Evolutionary conservation across 2,113 vertebrate genomes (phyloP).

Genomic region (Oncorhynchus mykiss): DNA sequence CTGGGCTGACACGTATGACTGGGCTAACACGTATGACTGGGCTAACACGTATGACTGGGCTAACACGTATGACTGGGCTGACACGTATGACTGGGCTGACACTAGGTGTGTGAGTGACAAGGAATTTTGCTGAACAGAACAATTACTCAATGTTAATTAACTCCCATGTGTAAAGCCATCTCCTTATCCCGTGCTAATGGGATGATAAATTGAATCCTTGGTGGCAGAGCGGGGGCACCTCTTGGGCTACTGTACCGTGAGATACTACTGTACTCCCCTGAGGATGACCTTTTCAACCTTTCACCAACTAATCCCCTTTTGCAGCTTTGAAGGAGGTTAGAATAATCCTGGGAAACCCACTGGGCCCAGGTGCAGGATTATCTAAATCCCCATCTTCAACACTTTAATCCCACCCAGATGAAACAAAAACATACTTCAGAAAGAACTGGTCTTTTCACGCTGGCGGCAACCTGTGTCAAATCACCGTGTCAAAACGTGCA

Average conservation of each 20-base stretch:
- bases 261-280: neutral
- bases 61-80: neutral
- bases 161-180: neutral
- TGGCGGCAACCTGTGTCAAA: neutral
- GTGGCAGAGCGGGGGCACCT: neutral
- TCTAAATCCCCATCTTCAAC: constrained; percentile 21
- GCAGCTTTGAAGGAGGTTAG: constrained; percentile 20
- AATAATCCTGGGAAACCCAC: constrained; percentile 38
- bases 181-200: constrained; percentile 1
- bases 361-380: constrained; percentile 19
- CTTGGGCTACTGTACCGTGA: neutral
- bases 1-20: neutral
- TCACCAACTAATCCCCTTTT: constrained; percentile 18
- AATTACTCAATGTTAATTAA: neutral
- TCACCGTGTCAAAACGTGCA: too few species aligned
- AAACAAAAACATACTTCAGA: constrained; percentile 12
- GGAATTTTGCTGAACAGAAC: neutral
- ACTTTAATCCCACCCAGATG: constrained; percentile 19
- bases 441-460: neutral
- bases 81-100: neutral
- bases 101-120: neutral
- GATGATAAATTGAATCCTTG: constrained; percentile 5
- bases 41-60: neutral
- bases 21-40: neutral
- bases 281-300: constrained; percentile 14